A percentile compares a stretch with the other conserved stretches of the same genome.
Conservation (phyloP, 2,113 vertebrate genomes). For the Serilophus lunatus region DNA sequence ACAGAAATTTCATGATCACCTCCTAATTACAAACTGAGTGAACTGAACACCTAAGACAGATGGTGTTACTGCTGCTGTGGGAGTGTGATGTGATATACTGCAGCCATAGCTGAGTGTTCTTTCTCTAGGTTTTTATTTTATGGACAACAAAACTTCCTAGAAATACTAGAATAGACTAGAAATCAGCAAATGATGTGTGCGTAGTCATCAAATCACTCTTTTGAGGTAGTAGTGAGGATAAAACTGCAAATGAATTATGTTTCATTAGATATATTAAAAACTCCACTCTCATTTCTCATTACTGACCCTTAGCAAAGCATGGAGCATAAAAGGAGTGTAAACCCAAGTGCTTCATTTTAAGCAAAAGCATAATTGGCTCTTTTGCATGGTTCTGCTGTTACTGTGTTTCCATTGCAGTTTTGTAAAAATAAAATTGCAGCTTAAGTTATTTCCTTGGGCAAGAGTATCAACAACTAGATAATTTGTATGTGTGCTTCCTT, state of each 20-base stretch:
- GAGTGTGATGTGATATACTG: background rate
- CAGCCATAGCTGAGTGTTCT: background rate
- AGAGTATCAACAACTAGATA: background rate
- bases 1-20: background rate
- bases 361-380: background rate
- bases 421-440: background rate
- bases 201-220: background rate
- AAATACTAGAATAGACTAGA: background rate
- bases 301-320: background rate
- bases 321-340: background rate
- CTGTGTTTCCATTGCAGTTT: background rate
- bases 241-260: background rate
- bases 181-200: background rate
- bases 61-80: rapidly evolving
- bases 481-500: background rate
- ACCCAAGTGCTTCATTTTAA: background rate
- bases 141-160: background rate
- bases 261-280: background rate
- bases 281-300: background rate
- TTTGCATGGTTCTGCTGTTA: background rate
- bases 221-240: background rate
- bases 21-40: background rate
- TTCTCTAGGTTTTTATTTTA: background rate
- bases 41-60: background rate
- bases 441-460: background rate